Evolutionary conservation across 1,140 invertebrate genomes (phyloP).

Genomic region (Mactra quadrangularis): DNA sequence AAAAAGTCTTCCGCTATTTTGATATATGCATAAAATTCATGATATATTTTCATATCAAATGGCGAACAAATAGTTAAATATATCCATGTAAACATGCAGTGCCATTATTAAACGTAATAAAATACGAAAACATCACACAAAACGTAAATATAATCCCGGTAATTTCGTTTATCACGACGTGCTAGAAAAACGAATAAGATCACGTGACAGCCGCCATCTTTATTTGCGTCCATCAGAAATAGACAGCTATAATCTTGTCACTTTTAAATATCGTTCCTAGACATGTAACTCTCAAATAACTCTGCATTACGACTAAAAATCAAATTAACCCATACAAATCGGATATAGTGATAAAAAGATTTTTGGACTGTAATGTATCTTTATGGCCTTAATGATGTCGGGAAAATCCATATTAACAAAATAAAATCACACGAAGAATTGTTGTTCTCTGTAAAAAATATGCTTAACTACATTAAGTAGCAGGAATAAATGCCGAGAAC

Average conservation of each 20-base stretch:
- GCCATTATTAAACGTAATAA: too few species aligned
- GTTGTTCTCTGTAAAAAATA: slow-evolving; percentile 28
- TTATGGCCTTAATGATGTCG: slow-evolving; percentile 40
- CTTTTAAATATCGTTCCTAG: slow-evolving; percentile 48
- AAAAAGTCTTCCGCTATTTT: too few species aligned
- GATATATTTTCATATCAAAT: too few species aligned
- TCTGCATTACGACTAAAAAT: slow-evolving; percentile 45
- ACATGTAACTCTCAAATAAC: slow-evolving; percentile 45
- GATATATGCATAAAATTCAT: too few species aligned
- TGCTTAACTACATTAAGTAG: slow-evolving; percentile 45
- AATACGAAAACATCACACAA: too few species aligned
- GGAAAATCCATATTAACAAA: slow-evolving; percentile 52
- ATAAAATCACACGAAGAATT: slow-evolving; percentile 18
- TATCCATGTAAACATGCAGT: too few species aligned
- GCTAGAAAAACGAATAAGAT: slow-evolving; percentile 5
- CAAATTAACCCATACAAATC: slow-evolving; percentile 58
- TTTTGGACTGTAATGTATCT: slow-evolving; percentile 51
- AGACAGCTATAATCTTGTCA: slow-evolving; percentile 4
- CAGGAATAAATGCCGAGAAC: slow-evolving; percentile 40
- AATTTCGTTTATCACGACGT: neutral
- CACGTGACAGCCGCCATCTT: neutral
- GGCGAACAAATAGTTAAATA: too few species aligned
- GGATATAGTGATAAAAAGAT: slow-evolving; percentile 60
- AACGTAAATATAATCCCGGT: too few species aligned
- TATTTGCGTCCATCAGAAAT: slow-evolving; percentile 20